Conservation (phyloP, 92 coral and sea anemone species). For the Palythoa heliodiscus region DNA sequence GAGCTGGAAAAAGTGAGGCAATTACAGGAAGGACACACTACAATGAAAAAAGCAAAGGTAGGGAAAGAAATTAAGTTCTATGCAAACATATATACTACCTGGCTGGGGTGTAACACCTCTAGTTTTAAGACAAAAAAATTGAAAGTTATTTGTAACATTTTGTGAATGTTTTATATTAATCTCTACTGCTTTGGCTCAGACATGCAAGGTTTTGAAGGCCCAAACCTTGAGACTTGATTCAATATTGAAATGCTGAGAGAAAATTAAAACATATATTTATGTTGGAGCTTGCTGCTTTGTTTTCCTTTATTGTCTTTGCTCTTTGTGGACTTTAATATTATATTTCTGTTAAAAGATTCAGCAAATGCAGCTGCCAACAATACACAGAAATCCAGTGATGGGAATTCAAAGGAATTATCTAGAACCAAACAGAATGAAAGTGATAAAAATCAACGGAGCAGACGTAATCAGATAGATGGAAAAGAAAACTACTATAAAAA, state of each 20-base stretch:
- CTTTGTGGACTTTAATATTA: not conserved
- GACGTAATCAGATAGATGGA: conserved; percentile 40
- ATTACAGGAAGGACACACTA: conserved; percentile 27
- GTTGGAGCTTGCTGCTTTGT: not conserved
- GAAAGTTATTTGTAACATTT: too few species aligned
- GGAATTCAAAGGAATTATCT: conserved; percentile 28
- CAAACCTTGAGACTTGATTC: too few species aligned
- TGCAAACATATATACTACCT: too few species aligned
- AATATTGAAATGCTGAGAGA: too few species aligned
- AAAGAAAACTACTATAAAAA: conserved; percentile 12
- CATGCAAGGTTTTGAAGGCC: too few species aligned
- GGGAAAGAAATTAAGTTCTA: not conserved
- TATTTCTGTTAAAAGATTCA: not conserved
- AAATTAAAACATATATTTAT: too few species aligned
- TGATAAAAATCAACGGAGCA: conserved; percentile 37
- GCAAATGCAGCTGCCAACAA: not conserved
- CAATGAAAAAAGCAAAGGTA: conserved; percentile 48
- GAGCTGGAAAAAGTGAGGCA: conserved; percentile 57
- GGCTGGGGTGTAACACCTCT: too few species aligned
- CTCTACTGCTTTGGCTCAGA: too few species aligned
- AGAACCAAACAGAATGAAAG: conserved; percentile 47
- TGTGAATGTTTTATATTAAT: too few species aligned
- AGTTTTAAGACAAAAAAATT: too few species aligned
- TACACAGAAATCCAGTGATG: conserved; percentile 8
- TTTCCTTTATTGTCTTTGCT: not conserved